phyloP scores from a whole-genome alignment of 2,113 vertebrate species.

The Meleagris gallopavo region DNA sequence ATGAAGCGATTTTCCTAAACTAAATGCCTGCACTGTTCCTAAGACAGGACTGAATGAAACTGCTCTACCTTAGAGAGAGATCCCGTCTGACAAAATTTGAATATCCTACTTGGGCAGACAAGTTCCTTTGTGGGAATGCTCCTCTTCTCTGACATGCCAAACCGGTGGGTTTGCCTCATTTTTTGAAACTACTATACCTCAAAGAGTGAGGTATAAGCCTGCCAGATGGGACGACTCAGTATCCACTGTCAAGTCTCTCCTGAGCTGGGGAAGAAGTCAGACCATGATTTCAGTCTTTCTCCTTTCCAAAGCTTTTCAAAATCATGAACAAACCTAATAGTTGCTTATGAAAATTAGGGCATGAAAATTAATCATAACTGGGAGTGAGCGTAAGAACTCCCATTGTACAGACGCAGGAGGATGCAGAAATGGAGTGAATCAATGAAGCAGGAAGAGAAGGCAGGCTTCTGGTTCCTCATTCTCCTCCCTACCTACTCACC shows the following conservation, averaged over 20 bases:
- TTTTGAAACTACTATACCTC: background rate
- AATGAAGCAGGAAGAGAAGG: background rate
- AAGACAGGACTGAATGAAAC: background rate
- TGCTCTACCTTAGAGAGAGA: background rate
- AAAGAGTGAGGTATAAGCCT: background rate
- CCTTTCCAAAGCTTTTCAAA: conserved; percentile 36
- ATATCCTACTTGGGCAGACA: conserved; percentile 28
- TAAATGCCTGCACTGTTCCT: background rate
- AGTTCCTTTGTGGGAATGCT: conserved; percentile 10
- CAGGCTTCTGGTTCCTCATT: background rate
- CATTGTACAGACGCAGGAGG: background rate
- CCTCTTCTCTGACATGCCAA: background rate
- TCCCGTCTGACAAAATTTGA: conserved; percentile 27
- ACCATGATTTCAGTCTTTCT: conserved; percentile 36
- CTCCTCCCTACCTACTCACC: background rate
- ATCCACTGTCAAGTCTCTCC: background rate
- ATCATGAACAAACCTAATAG: conserved; percentile 25
- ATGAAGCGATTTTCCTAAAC: background rate
- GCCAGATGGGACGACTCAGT: background rate
- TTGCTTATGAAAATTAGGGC: conserved; percentile 9
- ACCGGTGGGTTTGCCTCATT: background rate
- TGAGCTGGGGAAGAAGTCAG: background rate
- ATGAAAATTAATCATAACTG: conserved; percentile 22
- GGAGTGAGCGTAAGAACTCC: conserved; percentile 9
- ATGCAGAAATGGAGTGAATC: background rate